Conservation (phyloP, 2,888 invertebrate genomes). For the Epinotia nisella region DNA sequence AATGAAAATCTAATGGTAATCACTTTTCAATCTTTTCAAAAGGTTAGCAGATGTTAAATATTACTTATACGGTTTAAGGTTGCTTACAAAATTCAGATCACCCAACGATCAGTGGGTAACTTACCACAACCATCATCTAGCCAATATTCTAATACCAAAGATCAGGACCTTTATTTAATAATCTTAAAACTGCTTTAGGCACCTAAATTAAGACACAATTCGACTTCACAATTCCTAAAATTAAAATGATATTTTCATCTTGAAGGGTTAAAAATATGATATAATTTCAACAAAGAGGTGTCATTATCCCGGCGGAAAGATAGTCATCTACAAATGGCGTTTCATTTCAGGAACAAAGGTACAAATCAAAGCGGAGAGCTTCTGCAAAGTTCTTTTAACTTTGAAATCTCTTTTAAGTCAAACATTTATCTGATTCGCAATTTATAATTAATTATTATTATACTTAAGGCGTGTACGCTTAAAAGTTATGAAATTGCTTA, state of each 20-base stretch:
- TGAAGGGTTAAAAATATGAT: slow-evolving; percentile 53
- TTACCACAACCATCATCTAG: neutral
- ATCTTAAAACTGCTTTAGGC: neutral
- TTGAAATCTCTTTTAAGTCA: slow-evolving; percentile 58
- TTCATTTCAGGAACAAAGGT: slow-evolving; percentile 70
- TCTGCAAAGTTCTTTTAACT: slow-evolving; percentile 65
- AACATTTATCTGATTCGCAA: slow-evolving; percentile 59
- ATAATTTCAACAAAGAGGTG: slow-evolving; percentile 52
- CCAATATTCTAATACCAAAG: neutral
- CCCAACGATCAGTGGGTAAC: too few relatives aligned
- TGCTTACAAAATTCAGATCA: too few relatives aligned
- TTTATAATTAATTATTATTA: slow-evolving; percentile 53
- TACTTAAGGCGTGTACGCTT: slow-evolving; percentile 23
- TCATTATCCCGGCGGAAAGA: slow-evolving; percentile 56
- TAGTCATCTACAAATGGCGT: slow-evolving; percentile 67
- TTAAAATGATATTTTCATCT: slow-evolving; percentile 41
- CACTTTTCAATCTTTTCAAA: too few relatives aligned
- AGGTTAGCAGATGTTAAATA: too few relatives aligned
- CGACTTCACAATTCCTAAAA: slow-evolving; percentile 29
- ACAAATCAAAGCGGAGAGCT: slow-evolving; percentile 71
- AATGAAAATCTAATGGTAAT: too few relatives aligned
- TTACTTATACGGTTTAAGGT: too few relatives aligned
- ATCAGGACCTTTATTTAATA: slow-evolving; percentile 10
- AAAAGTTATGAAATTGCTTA: neutral
- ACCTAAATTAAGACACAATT: slow-evolving; percentile 26